Evolutionary conservation across 2,113 vertebrate species (phyloP), one percentile per base, ranked within the genome.

Genomic region (Ramphastos sulfuratus): DNA sequence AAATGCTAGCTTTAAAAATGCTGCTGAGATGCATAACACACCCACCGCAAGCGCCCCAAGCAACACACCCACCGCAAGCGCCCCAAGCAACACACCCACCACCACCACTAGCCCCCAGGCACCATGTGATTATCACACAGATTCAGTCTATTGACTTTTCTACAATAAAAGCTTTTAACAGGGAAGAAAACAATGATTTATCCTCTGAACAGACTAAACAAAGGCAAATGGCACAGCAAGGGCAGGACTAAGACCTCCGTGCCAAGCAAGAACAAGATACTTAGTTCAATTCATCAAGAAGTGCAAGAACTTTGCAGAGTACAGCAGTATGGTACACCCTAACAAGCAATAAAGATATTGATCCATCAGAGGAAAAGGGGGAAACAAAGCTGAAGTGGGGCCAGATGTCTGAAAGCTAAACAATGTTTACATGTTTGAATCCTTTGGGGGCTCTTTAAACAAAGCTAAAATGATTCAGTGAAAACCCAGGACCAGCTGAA

Each of bases 391-490:
- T 73, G 46, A 77, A 85, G 89, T 10, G 4, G 82, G 39, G 85
- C 52, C 61, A 77, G 72, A 94, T 65, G 39, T 33, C 73, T 91
- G 48, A 42, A 83, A 74, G 60, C 30, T 21, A 60, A 82, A 83
- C 58, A 30, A 81, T 91, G 63, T 92, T 87, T 87, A 72, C 15
- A 44, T 20, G 24, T 88, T 87, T 88, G 39, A 95, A 91, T 55
- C 27, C 83, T 50, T 82, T 9, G 25, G 44, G 86, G 61, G 50
- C 69, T 85, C 69, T 89, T 91, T 28, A 94, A 75, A 92, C n/a
- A 81, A 84, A 85, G 31, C 46, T 65, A 88, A 72, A 39, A 92
- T 52, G 66, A 17, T 65, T 71, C 55, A 82, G 66, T 30, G 94
- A 67, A 94, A 91, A 59, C 2, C 27, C 39, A 81, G 75, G 12